phyloP scores from a whole-genome alignment of 2,888 invertebrate species.

The Diaprepes abbreviatus region DNA sequence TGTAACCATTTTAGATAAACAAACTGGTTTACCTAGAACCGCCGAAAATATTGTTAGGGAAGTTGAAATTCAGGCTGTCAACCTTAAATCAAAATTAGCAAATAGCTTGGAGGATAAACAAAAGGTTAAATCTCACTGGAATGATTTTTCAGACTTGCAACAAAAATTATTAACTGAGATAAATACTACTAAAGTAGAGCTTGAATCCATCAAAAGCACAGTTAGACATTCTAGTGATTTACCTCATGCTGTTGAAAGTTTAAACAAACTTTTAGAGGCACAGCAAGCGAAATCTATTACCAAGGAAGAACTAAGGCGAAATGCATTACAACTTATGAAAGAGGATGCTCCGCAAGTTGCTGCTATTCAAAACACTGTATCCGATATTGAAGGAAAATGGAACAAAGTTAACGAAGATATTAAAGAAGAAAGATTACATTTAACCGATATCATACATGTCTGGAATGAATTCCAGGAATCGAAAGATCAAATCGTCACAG shows the following conservation, averaged over 20 bases:
- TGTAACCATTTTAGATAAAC: slow-evolving; percentile 79
- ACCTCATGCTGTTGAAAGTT: slow-evolving; percentile 69
- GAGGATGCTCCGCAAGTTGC: slow-evolving; percentile 86
- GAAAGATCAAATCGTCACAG: slow-evolving; percentile 78
- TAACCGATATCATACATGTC: slow-evolving; percentile 79
- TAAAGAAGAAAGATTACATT: slow-evolving; percentile 81
- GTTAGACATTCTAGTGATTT: slow-evolving; percentile 69
- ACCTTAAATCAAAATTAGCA: slow-evolving; percentile 76
- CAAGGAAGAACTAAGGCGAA: slow-evolving; percentile 81
- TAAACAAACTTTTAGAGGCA: slow-evolving; percentile 69
- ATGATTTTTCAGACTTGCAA: slow-evolving; percentile 80
- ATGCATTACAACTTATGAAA: slow-evolving; percentile 84
- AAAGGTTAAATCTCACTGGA: slow-evolving; percentile 82
- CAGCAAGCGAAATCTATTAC: slow-evolving; percentile 74
- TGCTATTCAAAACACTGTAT: slow-evolving; percentile 83
- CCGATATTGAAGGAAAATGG: slow-evolving; percentile 85
- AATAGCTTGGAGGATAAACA: slow-evolving; percentile 78
- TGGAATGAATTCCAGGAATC: slow-evolving; percentile 83
- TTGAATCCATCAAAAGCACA: slow-evolving; percentile 72
- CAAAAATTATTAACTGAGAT: slow-evolving; percentile 78
- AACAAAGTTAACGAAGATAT: slow-evolving; percentile 83
- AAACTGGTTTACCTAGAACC: slow-evolving; percentile 79
- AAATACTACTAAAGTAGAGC: slow-evolving; percentile 71
- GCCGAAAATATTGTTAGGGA: slow-evolving; percentile 81
- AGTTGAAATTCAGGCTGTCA: slow-evolving; percentile 79